Conservation (phyloP, 2,888 invertebrate genomes). For the Caenorhabditis wallacei region DNA sequence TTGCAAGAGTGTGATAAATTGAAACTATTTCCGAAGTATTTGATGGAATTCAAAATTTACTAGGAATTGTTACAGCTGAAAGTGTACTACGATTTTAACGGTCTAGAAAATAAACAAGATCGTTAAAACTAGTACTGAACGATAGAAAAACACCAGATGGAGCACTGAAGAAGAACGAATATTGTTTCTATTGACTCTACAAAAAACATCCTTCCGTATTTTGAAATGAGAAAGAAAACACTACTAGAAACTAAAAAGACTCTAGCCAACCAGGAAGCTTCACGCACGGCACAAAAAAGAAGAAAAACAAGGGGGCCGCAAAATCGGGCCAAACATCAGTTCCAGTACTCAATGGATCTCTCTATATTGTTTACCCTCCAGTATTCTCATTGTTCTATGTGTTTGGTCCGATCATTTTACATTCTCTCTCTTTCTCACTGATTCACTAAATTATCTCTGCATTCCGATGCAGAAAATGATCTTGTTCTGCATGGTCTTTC, state of each 20-base stretch:
- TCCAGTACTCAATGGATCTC: conserved; percentile 17
- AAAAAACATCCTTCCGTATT: conserved; percentile 6
- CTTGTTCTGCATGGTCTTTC: conserved; percentile 42
- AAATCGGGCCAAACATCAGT: conserved; percentile 52
- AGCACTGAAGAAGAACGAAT: background rate
- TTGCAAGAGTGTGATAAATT: background rate
- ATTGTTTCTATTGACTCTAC: conserved; percentile 24
- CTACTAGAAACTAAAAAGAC: conserved; percentile 3
- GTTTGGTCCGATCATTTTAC: conserved; percentile 32
- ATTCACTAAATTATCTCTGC: conserved; percentile 11
- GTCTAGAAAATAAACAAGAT: conserved; percentile 7
- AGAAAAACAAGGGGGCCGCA: conserved; percentile 34
- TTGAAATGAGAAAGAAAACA: conserved; percentile 14
- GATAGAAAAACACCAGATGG: conserved; percentile 14
- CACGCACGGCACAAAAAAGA: conserved; percentile 4
- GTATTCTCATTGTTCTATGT: conserved; percentile 44
- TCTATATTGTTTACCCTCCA: conserved; percentile 33
- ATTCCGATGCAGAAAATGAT: conserved; percentile 42
- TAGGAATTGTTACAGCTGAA: background rate
- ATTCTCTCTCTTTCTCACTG: too few species aligned
- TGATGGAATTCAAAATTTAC: background rate
- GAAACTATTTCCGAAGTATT: background rate
- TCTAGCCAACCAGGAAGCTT: conserved; percentile 50
- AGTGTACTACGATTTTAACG: background rate
- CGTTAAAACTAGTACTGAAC: background rate